Evolutionary conservation across 1,140 invertebrate species (phyloP), one percentile per base, ranked within the genome.

Genomic region (Bombus consobrinus): DNA sequence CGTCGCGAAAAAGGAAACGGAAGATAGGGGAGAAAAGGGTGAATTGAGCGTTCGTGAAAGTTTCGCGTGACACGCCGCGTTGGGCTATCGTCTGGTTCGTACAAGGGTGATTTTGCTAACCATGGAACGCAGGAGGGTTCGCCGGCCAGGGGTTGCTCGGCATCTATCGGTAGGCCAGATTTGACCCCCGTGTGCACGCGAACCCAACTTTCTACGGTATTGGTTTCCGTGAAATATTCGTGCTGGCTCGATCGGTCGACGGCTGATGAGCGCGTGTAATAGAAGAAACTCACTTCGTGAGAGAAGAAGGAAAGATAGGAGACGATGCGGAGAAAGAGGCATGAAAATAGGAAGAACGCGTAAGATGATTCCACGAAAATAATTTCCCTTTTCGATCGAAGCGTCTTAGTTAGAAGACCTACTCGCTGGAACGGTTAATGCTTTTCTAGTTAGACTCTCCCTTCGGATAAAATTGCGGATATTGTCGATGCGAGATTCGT

Each of bases 11-110:
- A n/a, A 62, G 59, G 59, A 62, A 62, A 28, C 59, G 59, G 59
- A 62, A 62, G 59, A n/a, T n/a, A 28, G 59, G 28, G 59, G 28
- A n/a, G 59, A n/a, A n/a, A 62, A 62, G 59, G 59, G 28, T n/a
- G 59, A n/a, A n/a, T 62, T 3, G 10, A 62, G 0, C 47, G 47
- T 62, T 62, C 59, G 59, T 62, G 59, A 62, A 62, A 62, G 59
- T n/a, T 62, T 62, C 59, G 59, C 59, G 59, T 62, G 59, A 62
- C 59, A 62, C 59, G 59, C 59, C 59, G 59, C 59, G 59, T n/a
- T n/a, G 3, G 59, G 59, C 59, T 62, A 62, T 62, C 59, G 59
- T n/a, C 28, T 13, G 28, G 57, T 59, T 59, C 57, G 59, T 62
- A n/a, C 59, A n/a, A n/a, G 59, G 59, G 59, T 62, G 59, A n/a